Evolutionary conservation across 2,888 invertebrate genomes (phyloP), one percentile per base, ranked within the genome.

Genomic region (Eumerus sabulonum): DNA sequence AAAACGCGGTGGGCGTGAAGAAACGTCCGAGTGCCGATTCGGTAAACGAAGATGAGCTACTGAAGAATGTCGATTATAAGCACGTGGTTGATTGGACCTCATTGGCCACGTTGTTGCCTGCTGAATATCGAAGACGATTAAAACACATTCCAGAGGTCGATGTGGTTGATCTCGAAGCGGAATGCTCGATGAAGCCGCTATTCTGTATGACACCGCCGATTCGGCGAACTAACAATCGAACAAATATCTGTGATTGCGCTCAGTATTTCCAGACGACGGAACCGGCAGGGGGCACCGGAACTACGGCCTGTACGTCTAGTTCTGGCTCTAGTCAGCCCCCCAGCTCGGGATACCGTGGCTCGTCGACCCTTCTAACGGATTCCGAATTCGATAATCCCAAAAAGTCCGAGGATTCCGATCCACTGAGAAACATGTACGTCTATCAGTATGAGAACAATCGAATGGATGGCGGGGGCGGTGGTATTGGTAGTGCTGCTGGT

Each of bases 1-100:
- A 88, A 82, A 85, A 93, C 85, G 95, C 95, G 0, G 91, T 95
- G 67, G 85, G 83, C 7, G 73, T 83, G 4, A 85, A 85, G 79
- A 85, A 86, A 62, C 86, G 84, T 27, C 83, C 82, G 53, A 85
- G 82, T 57, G 84, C 83, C 47, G 48, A 94, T 93, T 45, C 84
- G 17, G 42, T 62, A 85, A 94, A 93, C 84, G 96, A 97, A 85
- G 91, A 96, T 57, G 96, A 96, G 88, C 91, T 93, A 76, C 88
- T 97, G 42, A 93, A 93, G 86, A 93, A 93, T 85, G 93, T 94
- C 87, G 95, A 95, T 62, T 93, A 96, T 81, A 92, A 92, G 45
- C 97, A 97, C 86, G 94, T 98, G 9, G 93, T 93, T 86, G 98
- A 98, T 88, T 98, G 98, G 98, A 96, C 96, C 85, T 97, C 97